Base-by-base conservation (phyloP, 2,797 vertebrate genomes). In the Acrocephalus scirpaceus region DNA sequence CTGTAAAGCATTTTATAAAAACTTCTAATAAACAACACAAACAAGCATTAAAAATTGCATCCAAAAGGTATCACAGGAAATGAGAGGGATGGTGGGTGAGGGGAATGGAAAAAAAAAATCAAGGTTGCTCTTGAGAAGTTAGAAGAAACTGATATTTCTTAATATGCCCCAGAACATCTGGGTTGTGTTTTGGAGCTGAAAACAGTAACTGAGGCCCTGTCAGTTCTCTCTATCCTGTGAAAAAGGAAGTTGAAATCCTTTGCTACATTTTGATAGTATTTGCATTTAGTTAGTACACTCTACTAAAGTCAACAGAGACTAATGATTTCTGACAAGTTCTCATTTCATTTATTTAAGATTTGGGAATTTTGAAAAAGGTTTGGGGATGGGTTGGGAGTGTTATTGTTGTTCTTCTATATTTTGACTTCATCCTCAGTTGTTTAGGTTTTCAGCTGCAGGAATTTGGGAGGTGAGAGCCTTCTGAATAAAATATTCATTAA, bases 301-400 rank as follows among this genome's bases (percentile, higher is more conserved):
- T n/a, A 11, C 32, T 53, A 29, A 57, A 69, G 13, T 45, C 62
- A 72, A 16, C 4, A 57, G 42, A 75, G 8, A 42, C 14, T 72
- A 61, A 80, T 47, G 61, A 74, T 80, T 92, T 80, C 62, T 84
- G 73, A 34, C 26, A 86, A 51, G 38, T 69, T 76, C n/a, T 92
- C 20, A 36, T 50, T 82, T 64, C 1, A 85, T 51, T 94, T 77
- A 86, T 80, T 86, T 45, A 72, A 40, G 29, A 54, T 62, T 60
- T 56, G 14, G 26, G 38, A 84, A 77, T 53, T 61, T 69, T 85
- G 26, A 57, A 70, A 90, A 88, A 74, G 21, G 3, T 47, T 67
- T 75, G 8, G 9, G 38, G 12, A 48, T 6, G 6, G 5, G 5
- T 14, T 64, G 23, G 5, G 2, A 2, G 0, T 30, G 53, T 36